These are phyloP conservation scores for Syngnathus rostellatus DNA, from an alignment of 2,797 vertebrate genomes.

Conservation along the genomic window DNA sequence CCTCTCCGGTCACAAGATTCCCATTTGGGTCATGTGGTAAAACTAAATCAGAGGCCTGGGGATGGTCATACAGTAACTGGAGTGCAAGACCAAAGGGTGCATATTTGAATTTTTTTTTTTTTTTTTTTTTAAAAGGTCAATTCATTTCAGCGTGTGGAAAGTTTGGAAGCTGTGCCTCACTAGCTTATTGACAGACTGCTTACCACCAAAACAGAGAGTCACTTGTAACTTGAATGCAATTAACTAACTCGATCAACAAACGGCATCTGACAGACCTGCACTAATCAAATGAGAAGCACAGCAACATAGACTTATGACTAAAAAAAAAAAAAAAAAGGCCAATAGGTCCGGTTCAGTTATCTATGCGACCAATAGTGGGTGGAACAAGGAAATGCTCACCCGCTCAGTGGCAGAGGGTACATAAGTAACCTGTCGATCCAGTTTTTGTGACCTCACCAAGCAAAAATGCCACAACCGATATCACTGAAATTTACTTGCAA, in stretches of 20 bases:
- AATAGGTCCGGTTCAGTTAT: not conserved
- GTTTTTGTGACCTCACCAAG: not conserved
- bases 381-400: not conserved
- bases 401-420: not conserved
- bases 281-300: not conserved
- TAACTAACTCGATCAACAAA: slow-evolving; percentile 26
- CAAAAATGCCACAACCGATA: not conserved
- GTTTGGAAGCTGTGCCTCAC: not conserved
- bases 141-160: not conserved
- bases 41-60: slow-evolving; percentile 53
- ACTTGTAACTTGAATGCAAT: slow-evolving; percentile 19
- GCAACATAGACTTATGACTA: not conserved
- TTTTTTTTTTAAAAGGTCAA: no score
- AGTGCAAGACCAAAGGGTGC: slow-evolving; percentile 30
- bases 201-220: slow-evolving; percentile 10
- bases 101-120: no score
- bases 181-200: slow-evolving; percentile 1
- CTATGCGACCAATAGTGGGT: not conserved
- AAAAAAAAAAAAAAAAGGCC: not conserved
- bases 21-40: slow-evolving; percentile 59
- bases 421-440: not conserved
- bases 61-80: slow-evolving; percentile 49
- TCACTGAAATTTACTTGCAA: not conserved
- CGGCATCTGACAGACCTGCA: not conserved
- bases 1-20: slow-evolving; percentile 65